These are phyloP conservation scores for Tortricodes alternella DNA, from an alignment of 2,888 invertebrate species.

Conservation along the genomic window DNA sequence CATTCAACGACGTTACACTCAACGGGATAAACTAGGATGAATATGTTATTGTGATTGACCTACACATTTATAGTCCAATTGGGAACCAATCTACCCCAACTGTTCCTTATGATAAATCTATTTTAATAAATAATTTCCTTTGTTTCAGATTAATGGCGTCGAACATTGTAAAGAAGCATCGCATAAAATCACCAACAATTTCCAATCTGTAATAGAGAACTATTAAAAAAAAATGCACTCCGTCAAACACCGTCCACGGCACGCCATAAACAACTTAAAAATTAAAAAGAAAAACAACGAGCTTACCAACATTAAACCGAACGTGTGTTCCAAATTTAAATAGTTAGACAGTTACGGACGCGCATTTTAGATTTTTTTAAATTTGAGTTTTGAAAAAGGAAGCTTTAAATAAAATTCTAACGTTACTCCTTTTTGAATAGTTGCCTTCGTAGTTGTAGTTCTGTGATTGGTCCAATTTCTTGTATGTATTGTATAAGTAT, in stretches of 20 bases:
- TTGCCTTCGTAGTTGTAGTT: slow-evolving; percentile 72
- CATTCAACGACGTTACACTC: too few relatives aligned
- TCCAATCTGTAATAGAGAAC: slow-evolving; percentile 38
- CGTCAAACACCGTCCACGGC: slow-evolving; percentile 63
- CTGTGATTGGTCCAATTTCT: slow-evolving; percentile 68
- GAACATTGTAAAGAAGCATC: slow-evolving; percentile 43
- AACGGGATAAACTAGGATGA: too few relatives aligned
- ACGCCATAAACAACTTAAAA: slow-evolving; percentile 56
- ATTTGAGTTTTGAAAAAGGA: slow-evolving; percentile 33
- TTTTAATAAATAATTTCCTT: slow-evolving; percentile 31
- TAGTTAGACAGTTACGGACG: slow-evolving; percentile 33
- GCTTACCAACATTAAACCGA: slow-evolving; percentile 56
- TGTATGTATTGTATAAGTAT: slow-evolving; percentile 41
- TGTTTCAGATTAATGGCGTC: slow-evolving; percentile 67
- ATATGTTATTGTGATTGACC: too few relatives aligned
- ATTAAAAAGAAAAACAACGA: slow-evolving; percentile 69
- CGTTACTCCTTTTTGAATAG: slow-evolving; percentile 49
- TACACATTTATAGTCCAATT: too few relatives aligned
- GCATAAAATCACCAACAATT: slow-evolving; percentile 35
- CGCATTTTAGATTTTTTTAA: slow-evolving; percentile 27
- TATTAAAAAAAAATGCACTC: slow-evolving; percentile 58
- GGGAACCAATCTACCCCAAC: too few relatives aligned
- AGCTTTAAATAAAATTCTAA: slow-evolving; percentile 51
- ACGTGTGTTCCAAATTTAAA: slow-evolving; percentile 55
- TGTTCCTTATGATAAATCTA: too few relatives aligned